phyloP scores from a whole-genome alignment of 1,140 invertebrate species.

The Vanessa tameamea region DNA sequence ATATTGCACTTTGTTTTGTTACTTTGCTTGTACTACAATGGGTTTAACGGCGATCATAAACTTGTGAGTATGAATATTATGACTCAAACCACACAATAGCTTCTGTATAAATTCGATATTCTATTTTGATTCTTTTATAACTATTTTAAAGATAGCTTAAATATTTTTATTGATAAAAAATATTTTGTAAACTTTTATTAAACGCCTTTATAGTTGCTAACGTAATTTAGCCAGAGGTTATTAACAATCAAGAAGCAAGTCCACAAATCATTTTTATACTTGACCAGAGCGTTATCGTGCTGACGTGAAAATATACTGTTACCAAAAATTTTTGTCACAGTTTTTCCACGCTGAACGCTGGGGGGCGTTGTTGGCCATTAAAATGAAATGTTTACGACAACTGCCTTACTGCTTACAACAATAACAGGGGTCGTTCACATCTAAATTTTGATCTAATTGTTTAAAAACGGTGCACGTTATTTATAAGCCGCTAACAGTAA shows the following conservation, averaged over 20 bases:
- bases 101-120: conserved; percentile 2
- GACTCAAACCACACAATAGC: conserved; percentile 11
- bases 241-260: conserved; percentile 51
- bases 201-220: not conserved
- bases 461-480: conserved; percentile 27
- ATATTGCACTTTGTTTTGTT: conserved; percentile 60
- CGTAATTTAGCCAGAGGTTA: conserved; percentile 45
- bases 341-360: conserved; percentile 57
- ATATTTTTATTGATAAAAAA: too few species aligned
- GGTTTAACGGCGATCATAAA: conserved; percentile 63
- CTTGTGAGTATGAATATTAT: conserved; percentile 14
- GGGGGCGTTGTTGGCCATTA: conserved; percentile 58
- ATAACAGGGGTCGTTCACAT: conserved; percentile 41
- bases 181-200: too few species aligned
- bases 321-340: conserved; percentile 55
- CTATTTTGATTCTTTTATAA: not conserved
- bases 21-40: conserved; percentile 59
- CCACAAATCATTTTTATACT: conserved; percentile 77
- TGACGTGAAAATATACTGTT: conserved; percentile 74
- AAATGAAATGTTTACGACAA: conserved; percentile 71
- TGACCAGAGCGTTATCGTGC: conserved; percentile 70
- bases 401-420: conserved; percentile 27
- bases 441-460: conserved; percentile 46
- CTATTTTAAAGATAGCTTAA: not conserved
- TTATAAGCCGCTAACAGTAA: conserved; percentile 20